Evolutionary conservation across 2,113 vertebrate genomes (phyloP).

Genomic region (Phoenicopterus ruber): DNA sequence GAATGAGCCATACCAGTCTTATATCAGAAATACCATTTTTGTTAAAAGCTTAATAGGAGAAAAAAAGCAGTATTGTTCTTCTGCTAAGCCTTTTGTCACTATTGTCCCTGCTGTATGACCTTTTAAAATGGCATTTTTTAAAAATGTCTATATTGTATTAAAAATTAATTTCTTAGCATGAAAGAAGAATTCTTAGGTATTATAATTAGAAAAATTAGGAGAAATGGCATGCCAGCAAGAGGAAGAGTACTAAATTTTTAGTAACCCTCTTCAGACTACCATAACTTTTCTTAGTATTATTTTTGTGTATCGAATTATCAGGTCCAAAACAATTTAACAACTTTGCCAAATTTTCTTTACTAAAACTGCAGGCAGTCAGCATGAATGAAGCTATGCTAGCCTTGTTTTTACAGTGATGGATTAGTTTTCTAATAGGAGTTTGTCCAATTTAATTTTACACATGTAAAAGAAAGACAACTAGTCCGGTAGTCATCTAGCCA

Average conservation of each 20-base stretch:
- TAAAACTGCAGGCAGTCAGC: background rate
- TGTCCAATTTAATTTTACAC: background rate
- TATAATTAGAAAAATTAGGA: background rate
- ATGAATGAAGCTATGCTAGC: background rate
- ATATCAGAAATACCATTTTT: background rate
- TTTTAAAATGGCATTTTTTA: constrained; percentile 20
- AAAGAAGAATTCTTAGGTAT: background rate
- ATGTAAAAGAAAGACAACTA: background rate
- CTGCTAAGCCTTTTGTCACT: background rate
- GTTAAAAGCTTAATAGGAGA: background rate
- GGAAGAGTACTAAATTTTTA: background rate
- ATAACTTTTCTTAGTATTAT: background rate
- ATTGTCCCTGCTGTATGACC: background rate
- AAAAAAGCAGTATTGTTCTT: background rate
- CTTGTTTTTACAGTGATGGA: background rate
- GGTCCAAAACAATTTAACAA: background rate
- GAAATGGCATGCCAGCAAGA: background rate
- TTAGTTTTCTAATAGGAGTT: background rate
- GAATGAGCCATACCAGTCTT: background rate
- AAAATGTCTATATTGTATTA: background rate
- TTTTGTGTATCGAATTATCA: background rate
- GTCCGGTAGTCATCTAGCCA: background rate
- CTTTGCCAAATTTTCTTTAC: background rate
- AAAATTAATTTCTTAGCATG: background rate
- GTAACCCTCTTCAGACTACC: background rate